Evolutionary conservation across 2,113 vertebrate genomes (phyloP).

Genomic region (Diglossa brunneiventris): DNA sequence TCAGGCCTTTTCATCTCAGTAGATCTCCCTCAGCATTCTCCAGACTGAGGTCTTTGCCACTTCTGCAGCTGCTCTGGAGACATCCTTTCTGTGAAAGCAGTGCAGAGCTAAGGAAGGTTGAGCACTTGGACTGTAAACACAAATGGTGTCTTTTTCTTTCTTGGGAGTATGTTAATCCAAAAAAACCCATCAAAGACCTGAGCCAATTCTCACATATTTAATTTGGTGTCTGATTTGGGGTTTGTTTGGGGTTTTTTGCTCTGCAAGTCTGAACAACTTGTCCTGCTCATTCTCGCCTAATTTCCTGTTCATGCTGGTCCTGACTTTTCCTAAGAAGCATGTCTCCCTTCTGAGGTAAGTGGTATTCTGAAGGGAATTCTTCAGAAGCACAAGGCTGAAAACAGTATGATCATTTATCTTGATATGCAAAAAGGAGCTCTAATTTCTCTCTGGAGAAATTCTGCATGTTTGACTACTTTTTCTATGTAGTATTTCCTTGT

Average conservation of each 20-base stretch:
- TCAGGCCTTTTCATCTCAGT: background rate
- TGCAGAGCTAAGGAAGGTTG: background rate
- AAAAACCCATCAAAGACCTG: background rate
- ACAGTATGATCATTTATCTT: background rate
- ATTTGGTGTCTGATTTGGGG: background rate
- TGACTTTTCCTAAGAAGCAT: background rate
- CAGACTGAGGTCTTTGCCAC: background rate
- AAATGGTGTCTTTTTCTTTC: background rate
- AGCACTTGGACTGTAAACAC: background rate
- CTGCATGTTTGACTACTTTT: background rate
- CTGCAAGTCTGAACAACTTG: constrained; percentile 27
- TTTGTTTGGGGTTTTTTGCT: background rate
- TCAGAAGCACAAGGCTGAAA: background rate
- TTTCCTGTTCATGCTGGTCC: background rate
- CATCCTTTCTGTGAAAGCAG: background rate
- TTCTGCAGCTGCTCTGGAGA: background rate
- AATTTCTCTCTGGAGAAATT: background rate
- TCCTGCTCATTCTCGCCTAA: background rate
- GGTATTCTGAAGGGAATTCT: background rate
- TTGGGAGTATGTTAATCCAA: background rate
- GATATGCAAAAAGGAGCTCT: background rate
- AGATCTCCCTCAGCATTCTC: background rate
- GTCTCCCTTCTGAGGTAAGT: background rate
- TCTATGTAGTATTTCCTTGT: background rate
- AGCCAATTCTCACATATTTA: constrained; percentile 39